Percentiles rank a stretch among this genome's conserved stretches.
phyloP scores from a whole-genome alignment of 2,113 vertebrate species.

The Candoia aspera region DNA sequence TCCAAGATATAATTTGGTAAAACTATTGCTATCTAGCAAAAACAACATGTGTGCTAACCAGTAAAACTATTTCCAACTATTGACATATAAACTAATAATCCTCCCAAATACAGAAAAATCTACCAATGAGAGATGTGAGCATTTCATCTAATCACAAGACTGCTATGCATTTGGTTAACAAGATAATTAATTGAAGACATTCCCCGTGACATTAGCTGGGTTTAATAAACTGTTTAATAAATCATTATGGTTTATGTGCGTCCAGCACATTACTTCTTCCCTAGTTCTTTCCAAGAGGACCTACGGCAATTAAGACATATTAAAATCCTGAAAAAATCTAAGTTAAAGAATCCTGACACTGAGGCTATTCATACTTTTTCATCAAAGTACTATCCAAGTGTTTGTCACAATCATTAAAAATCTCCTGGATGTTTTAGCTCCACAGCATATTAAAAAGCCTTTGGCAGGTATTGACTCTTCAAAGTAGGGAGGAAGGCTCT shows the following conservation, averaged over 20 bases:
- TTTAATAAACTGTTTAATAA: neutral
- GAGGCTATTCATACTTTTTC: neutral
- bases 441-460: neutral
- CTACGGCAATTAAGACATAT: neutral
- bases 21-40: neutral
- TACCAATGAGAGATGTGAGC: too few species aligned
- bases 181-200: neutral
- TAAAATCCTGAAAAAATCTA: neutral
- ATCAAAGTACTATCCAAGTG: neutral
- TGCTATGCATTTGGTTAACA: neutral
- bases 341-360: neutral
- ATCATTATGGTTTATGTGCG: neutral
- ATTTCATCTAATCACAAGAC: conserved; percentile 3
- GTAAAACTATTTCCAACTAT: neutral
- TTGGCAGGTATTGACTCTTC: neutral
- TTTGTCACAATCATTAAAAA: neutral
- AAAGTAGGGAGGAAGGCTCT: neutral
- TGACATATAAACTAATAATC: neutral
- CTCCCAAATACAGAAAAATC: neutral
- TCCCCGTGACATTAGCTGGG: neutral
- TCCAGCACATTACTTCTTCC: neutral
- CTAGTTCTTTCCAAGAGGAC: neutral
- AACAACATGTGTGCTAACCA: neutral
- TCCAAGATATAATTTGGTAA: neutral
- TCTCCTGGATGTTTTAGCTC: neutral